Base-by-base conservation (phyloP, 2,113 vertebrate genomes). In the Colaptes auratus region DNA sequence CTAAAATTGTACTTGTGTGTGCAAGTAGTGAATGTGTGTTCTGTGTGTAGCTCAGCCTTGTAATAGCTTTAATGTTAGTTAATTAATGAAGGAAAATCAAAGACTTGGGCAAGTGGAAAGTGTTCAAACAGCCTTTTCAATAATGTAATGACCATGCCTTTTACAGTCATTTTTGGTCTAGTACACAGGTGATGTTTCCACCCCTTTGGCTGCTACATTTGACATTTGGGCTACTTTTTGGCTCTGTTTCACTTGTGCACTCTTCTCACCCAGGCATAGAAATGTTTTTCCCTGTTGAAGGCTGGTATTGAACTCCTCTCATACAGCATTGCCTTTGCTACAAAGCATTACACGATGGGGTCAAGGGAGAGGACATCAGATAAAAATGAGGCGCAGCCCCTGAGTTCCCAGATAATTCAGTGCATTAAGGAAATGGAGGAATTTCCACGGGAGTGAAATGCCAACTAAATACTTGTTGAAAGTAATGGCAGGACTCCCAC, bases 401-500 rank as follows among this genome's bases (percentile, higher is more conserved):
- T 80, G 10, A 6, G 2, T 79, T 92, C 55, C 35, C 50, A 24
- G 64, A 53, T 88, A 85, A 91, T 94, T 90, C 67, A 64, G 64
- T 21, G n/a, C 39, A 30, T 74, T 89, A 74, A 92, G 75, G 79
- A 93, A 95, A 82, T 1, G 46, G 39, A 88, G 80, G 59, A 27
- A 85, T 89, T 93, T 76, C 72, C 48, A 35, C 71, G 84, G 89
- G 75, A 92, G 82, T 69, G 36, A 85, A 80, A 88, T 33, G 28
- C 63, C 63, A 74, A 39, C 63, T 84, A 63, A 92, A 92, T 79
- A 86, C 66, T n/a, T 53, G 50, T 12, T 69, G 83, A 28, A 69
- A 31, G 18, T n/a, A 30, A 59, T 31, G 46, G 89, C 67, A 79
- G 42, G 71, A 63, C 77, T 95, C 70, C 81, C 83, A 72, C 77